Percentiles rank a stretch among this genome's conserved stretches.
phyloP scores from a whole-genome alignment of 1,140 invertebrate species.

The Euwallacea similis region DNA sequence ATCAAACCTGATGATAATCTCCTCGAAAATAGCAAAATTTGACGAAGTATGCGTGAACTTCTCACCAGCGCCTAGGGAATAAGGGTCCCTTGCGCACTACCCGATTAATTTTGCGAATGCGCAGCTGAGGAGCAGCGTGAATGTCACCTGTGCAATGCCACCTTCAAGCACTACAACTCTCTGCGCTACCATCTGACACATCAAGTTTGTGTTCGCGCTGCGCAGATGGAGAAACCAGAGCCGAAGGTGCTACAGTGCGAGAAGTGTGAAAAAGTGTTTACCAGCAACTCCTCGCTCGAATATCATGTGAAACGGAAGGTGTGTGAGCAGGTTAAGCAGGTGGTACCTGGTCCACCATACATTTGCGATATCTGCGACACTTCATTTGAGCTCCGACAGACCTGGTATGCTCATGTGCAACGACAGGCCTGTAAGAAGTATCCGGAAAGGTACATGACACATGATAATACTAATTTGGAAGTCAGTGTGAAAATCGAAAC shows the following conservation, averaged over 20 bases:
- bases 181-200: constrained; percentile 31
- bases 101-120: no score
- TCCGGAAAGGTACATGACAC: constrained; percentile 30
- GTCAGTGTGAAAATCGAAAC: constrained; percentile 30
- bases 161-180: constrained; percentile 26
- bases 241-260: constrained; percentile 31
- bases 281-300: constrained; percentile 32
- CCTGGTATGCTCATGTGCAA: constrained; percentile 35
- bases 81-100: no score
- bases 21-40: no score
- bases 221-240: constrained; percentile 28
- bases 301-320: constrained; percentile 35
- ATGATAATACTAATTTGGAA: constrained; percentile 13
- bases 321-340: constrained; percentile 26
- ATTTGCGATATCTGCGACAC: constrained; percentile 32
- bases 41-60: no score
- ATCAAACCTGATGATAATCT: no score
- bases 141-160: constrained; percentile 22
- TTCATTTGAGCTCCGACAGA: constrained; percentile 32
- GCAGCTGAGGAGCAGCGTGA: constrained; percentile 20
- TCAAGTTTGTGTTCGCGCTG: constrained; percentile 29
- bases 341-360: constrained; percentile 27
- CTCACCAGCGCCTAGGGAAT: no score
- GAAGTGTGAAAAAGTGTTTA: constrained; percentile 35
- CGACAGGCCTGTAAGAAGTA: constrained; percentile 35